Conservation (phyloP, 2,113 vertebrate genomes). For the Aythya baeri region DNA sequence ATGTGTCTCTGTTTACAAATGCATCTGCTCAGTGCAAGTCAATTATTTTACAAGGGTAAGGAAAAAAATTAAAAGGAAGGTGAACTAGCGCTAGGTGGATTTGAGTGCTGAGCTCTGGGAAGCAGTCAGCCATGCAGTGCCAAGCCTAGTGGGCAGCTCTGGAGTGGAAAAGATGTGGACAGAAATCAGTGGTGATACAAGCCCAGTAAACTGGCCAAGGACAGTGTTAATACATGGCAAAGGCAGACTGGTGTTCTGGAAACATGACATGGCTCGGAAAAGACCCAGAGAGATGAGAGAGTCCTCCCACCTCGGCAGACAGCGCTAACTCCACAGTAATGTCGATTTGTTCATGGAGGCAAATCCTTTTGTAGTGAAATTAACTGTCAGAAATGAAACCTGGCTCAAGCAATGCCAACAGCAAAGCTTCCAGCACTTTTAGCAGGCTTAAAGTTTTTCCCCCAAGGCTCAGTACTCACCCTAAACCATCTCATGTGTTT, state of each 20-base stretch:
- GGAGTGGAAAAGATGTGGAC: not conserved
- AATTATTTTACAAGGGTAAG: not conserved
- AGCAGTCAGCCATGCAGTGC: not conserved
- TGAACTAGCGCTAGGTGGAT: not conserved
- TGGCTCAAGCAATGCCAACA: not conserved
- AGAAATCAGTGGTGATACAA: not conserved
- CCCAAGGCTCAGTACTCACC: not conserved
- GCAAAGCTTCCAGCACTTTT: not conserved
- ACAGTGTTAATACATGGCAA: not conserved
- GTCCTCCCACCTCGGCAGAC: not conserved
- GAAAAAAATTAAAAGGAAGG: not conserved
- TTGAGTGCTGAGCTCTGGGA: not conserved
- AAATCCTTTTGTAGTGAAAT: not conserved
- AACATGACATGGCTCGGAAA: not conserved
- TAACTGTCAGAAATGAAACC: not conserved
- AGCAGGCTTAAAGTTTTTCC: accelerated
- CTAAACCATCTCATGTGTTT: accelerated
- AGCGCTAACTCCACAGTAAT: not conserved
- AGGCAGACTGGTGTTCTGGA: not conserved
- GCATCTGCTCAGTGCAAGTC: conserved; percentile 28
- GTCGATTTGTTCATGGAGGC: not conserved
- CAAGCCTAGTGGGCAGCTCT: not conserved
- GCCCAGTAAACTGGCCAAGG: not conserved
- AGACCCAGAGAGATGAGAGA: not conserved
- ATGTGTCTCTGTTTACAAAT: conserved; percentile 69